Evolutionary conservation across 1,140 invertebrate genomes (phyloP), one percentile per base, ranked within the genome.

Genomic region (Cepaea nemoralis): DNA sequence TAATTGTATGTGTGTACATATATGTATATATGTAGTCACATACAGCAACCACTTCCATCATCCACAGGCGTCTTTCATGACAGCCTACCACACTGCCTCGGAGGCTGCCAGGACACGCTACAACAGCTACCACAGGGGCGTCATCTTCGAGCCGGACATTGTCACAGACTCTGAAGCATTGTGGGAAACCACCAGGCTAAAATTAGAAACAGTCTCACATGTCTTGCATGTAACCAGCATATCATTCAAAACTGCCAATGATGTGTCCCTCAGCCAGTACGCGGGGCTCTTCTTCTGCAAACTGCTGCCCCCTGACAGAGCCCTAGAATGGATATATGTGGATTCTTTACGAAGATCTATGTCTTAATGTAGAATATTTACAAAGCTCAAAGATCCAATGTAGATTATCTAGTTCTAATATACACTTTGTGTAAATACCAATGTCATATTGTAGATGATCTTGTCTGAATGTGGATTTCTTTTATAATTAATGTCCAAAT

Each of bases 301-400:
- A 50, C 67, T 84, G 24, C 70, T 84, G 8, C 80, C 83, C 10
- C 80, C 80, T 0, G 80, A 82, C 59, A 82, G 77, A 63, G 83
- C 80, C 6, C 16, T 84, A 50, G 83, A 84, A 48, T 84, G 83
- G 83, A 84, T 84, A n/a, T 84, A 84, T 69, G 83, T 84, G 31
- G 83, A 84, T 50, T 82, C 80, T 22, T 42, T 82, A 67, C 77
- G 77, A 24, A 42, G 77, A 19, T 16, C 40, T 31, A 31, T 75
- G 27, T 39, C 70, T 19, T 14, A 55, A 45, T 45, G 42, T 45
- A 19, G 42, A 45, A 45, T n/a, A n/a, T n/a, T n/a, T n/a, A n/a
- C n/a, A n/a, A n/a, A n/a, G n/a, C n/a, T n/a, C n/a, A n/a, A n/a
- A n/a, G n/a, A n/a, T n/a, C n/a, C n/a, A n/a, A n/a, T n/a, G n/a